Conservation (phyloP, 2,797 vertebrate genomes). For the Coracias cyanogaster region DNA sequence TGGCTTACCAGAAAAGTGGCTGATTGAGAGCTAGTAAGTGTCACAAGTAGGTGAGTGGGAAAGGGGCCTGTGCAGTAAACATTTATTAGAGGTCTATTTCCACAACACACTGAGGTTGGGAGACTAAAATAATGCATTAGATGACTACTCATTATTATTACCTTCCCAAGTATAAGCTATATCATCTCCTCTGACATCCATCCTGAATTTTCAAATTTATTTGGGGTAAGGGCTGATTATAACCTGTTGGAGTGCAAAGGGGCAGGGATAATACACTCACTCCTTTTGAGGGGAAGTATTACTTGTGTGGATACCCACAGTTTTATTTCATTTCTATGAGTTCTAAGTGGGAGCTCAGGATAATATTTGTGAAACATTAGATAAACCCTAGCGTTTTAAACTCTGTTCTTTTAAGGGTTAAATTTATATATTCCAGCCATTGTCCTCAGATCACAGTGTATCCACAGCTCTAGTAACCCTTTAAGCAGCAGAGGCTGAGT, state of each 20-base stretch:
- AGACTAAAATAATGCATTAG: neutral
- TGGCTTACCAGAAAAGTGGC: neutral
- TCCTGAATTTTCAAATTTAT: neutral
- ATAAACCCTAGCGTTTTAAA: neutral
- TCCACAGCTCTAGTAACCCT: slow-evolving; percentile 55
- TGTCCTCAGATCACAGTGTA: neutral
- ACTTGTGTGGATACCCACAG: neutral
- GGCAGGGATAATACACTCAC: neutral
- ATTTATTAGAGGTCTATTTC: neutral
- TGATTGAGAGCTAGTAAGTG: neutral
- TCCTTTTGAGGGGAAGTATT: neutral
- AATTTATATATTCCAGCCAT: slow-evolving; percentile 4
- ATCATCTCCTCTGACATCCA: neutral
- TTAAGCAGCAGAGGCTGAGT: slow-evolving; percentile 63
- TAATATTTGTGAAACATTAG: neutral
- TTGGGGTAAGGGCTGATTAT: neutral
- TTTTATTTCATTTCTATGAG: neutral
- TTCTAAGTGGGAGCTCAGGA: neutral
- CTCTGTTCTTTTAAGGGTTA: neutral
- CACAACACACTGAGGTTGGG: neutral
- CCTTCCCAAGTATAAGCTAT: neutral
- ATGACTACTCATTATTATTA: neutral
- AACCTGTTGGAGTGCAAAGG: neutral
- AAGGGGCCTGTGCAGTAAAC: neutral
- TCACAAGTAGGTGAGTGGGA: neutral